A percentile compares a stretch with the other conserved stretches of the same genome.
phyloP scores from a whole-genome alignment of 2,797 vertebrate species.

The Pseudocheirus occidentalis region DNA sequence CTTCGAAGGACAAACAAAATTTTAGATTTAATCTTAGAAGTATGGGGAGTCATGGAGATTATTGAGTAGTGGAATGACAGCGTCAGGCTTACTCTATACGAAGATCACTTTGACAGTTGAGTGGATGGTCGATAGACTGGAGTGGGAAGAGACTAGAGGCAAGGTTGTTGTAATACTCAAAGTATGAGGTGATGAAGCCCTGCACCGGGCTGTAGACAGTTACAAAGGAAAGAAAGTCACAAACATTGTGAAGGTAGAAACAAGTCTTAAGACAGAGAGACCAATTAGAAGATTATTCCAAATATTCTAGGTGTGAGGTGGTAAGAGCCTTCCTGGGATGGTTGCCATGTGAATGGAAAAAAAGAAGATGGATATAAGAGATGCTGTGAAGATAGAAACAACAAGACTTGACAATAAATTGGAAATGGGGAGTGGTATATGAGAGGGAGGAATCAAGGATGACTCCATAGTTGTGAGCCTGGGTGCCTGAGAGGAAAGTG shows the following conservation, averaged over 20 bases:
- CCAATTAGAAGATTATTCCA: background rate
- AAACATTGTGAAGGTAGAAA: background rate
- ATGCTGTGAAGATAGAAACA: background rate
- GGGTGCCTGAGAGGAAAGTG: background rate
- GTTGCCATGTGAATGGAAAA: background rate
- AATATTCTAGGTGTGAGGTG: background rate
- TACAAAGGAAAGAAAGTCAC: background rate
- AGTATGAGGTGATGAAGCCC: background rate
- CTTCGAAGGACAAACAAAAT: background rate
- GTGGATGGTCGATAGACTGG: background rate
- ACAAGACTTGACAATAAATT: background rate
- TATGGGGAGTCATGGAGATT: background rate
- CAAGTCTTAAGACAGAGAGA: background rate
- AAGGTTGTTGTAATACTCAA: background rate
- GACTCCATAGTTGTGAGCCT: background rate
- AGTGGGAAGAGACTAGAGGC: background rate
- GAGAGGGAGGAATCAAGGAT: background rate
- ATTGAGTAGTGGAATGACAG: background rate
- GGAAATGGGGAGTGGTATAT: background rate
- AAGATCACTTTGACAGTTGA: background rate
- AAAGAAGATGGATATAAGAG: background rate
- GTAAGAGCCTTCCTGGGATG: background rate
- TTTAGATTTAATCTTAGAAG: background rate
- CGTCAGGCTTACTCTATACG: background rate
- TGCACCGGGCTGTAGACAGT: no score